phyloP scores from a whole-genome alignment of 2,113 vertebrate species.

The Hyla sarda region DNA sequence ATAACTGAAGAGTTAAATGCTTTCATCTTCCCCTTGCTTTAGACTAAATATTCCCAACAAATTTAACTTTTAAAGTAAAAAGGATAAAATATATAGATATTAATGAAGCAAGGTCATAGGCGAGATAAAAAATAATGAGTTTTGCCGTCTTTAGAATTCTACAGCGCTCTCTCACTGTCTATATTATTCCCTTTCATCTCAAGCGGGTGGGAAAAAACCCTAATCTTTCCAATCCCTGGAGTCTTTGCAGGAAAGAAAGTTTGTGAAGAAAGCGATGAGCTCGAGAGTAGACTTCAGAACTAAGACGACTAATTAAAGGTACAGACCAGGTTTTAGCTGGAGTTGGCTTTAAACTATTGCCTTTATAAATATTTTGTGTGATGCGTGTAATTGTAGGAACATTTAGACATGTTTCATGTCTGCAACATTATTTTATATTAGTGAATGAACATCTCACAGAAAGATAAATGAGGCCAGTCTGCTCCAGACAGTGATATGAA shows the following conservation, averaged over 20 bases:
- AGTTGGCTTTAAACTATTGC: neutral
- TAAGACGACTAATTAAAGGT: slow-evolving; percentile 24
- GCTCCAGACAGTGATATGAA: too few relatives aligned
- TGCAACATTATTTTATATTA: neutral
- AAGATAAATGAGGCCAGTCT: too few relatives aligned
- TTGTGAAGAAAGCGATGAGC: neutral
- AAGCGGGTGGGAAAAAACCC: slow-evolving; percentile 63
- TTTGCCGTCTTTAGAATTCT: slow-evolving; percentile 63
- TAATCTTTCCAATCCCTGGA: slow-evolving; percentile 70
- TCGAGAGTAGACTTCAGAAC: slow-evolving; percentile 27
- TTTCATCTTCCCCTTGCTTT: slow-evolving; percentile 17
- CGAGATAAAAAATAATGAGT: slow-evolving; percentile 72
- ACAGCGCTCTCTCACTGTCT: slow-evolving; percentile 17
- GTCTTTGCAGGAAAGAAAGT: slow-evolving; percentile 48
- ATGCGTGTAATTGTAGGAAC: neutral
- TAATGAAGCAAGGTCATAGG: slow-evolving; percentile 68
- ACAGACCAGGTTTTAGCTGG: neutral
- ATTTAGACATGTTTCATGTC: neutral
- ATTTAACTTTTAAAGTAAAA: slow-evolving; percentile 64
- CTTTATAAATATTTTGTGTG: neutral
- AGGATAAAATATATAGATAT: slow-evolving; percentile 44
- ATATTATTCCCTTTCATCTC: slow-evolving; percentile 66
- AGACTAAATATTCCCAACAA: slow-evolving; percentile 50
- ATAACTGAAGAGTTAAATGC: slow-evolving; percentile 26
- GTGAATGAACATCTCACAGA: too few relatives aligned